These are phyloP conservation scores for Cotesia chilonis DNA, from an alignment of 1,140 invertebrate genomes.

Conservation along the genomic window DNA sequence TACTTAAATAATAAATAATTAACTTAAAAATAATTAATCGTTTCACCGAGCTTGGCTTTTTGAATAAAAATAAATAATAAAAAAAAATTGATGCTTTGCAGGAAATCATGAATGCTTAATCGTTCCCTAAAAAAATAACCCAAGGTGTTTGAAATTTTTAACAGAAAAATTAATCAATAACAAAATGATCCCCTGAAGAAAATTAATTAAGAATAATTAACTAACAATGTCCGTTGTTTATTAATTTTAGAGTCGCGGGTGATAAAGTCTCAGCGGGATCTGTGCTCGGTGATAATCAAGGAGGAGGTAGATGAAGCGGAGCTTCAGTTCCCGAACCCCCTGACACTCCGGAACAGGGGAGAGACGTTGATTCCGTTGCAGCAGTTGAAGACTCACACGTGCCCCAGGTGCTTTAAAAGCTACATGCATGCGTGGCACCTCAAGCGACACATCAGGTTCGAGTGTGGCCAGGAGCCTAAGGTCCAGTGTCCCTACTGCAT, in stretches of 20 bases:
- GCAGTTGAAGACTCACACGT: background rate
- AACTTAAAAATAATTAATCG: too few species aligned
- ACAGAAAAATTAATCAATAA: background rate
- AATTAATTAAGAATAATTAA: background rate
- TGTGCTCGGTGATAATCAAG: conserved; percentile 18
- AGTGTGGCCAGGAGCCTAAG: conserved; percentile 54
- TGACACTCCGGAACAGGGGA: background rate
- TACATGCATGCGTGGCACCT: conserved; percentile 60
- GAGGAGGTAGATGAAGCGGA: background rate
- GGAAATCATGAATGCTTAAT: too few species aligned
- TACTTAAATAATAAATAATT: too few species aligned
- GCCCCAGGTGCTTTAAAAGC: conserved; percentile 48
- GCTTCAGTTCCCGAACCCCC: background rate
- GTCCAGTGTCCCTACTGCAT: conserved; percentile 49
- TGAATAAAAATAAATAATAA: too few species aligned
- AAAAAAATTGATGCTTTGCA: too few species aligned
- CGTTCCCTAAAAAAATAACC: too few species aligned
- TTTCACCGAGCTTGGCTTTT: too few species aligned
- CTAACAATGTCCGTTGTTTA: conserved; percentile 9
- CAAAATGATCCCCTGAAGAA: background rate
- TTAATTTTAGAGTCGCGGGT: background rate
- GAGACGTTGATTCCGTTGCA: background rate
- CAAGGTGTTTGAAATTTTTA: too few species aligned
- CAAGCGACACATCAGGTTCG: conserved; percentile 53
- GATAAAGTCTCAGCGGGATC: background rate